Evolutionary conservation across 2,888 invertebrate genomes (phyloP).

Genomic region (Caenorhabditis angaria): DNA sequence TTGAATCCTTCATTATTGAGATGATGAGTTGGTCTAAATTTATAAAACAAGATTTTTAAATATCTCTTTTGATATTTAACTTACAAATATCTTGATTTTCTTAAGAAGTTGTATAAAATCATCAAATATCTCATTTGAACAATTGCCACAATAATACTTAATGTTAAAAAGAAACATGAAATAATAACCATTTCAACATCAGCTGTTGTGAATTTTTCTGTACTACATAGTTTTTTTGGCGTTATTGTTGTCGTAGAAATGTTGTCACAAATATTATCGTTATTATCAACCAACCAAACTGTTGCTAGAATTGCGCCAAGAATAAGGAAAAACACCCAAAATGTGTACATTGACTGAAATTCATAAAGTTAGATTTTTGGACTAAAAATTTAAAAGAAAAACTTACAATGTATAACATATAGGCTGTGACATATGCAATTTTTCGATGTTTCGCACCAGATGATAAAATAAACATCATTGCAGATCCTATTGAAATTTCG

Average conservation of each 20-base stretch:
- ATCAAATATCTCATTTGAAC: slow-evolving; percentile 38
- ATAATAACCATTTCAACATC: slow-evolving; percentile 35
- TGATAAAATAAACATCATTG: slow-evolving; percentile 42
- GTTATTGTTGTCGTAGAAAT: slow-evolving; percentile 8
- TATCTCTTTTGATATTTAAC: slow-evolving; percentile 3
- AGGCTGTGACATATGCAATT: slow-evolving; percentile 39
- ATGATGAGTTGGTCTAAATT: slow-evolving; percentile 11
- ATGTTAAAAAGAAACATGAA: slow-evolving; percentile 35
- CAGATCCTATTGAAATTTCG: slow-evolving; percentile 40
- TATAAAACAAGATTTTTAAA: too few species aligned
- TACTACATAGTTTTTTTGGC: slow-evolving; percentile 16
- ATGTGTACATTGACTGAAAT: slow-evolving; percentile 44
- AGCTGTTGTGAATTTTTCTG: slow-evolving; percentile 22
- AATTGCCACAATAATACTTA: slow-evolving; percentile 39
- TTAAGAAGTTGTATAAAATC: slow-evolving; percentile 36
- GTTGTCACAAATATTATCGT: slow-evolving; percentile 14
- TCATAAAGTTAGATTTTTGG: neutral
- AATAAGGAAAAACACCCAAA: slow-evolving; percentile 43
- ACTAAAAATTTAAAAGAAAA: neutral
- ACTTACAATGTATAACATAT: slow-evolving; percentile 41
- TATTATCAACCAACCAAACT: slow-evolving; percentile 27
- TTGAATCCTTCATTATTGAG: slow-evolving; percentile 15
- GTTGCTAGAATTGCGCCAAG: slow-evolving; percentile 33
- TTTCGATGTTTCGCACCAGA: slow-evolving; percentile 39
- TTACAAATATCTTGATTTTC: slow-evolving; percentile 29